Conservation (phyloP, 2,797 vertebrate species). For the Sciurus carolinensis region DNA sequence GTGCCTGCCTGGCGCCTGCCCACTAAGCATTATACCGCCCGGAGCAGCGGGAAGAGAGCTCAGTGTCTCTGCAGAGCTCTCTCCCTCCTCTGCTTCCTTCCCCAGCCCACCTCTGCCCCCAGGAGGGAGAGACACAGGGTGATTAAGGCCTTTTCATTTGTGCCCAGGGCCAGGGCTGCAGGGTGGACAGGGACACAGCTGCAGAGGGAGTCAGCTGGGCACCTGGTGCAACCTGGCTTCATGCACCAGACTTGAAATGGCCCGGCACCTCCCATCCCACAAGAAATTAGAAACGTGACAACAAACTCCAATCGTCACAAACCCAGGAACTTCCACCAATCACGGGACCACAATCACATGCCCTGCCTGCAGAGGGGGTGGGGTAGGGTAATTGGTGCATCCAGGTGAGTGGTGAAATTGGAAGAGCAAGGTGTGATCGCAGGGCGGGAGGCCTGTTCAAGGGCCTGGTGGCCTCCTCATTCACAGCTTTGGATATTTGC, state of each 20-base stretch:
- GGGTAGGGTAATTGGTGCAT: constrained; percentile 81
- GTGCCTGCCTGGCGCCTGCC: background rate
- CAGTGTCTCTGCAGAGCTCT: background rate
- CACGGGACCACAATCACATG: background rate
- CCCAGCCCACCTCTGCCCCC: accelerated
- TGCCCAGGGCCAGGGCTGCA: background rate
- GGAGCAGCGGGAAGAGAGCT: accelerated
- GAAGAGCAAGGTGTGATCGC: constrained; percentile 89
- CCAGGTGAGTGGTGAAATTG: constrained; percentile 90
- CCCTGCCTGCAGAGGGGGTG: background rate
- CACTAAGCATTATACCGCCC: background rate
- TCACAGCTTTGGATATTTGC: no score
- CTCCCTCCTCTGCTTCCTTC: accelerated
- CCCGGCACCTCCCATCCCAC: background rate
- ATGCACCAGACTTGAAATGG: background rate
- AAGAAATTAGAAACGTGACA: constrained; percentile 71
- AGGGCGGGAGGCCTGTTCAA: constrained; percentile 85
- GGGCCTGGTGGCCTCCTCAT: constrained; percentile 63
- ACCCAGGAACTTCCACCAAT: constrained; percentile 17
- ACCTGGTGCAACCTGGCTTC: background rate
- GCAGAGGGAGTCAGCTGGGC: no score
- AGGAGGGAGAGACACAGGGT: accelerated
- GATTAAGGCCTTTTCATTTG: accelerated
- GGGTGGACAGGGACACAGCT: background rate
- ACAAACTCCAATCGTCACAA: constrained; percentile 68